These are phyloP conservation scores for Drosophila nr. perissopoda DNA, from an alignment of 2,888 invertebrate species.

Conservation along the genomic window DNA sequence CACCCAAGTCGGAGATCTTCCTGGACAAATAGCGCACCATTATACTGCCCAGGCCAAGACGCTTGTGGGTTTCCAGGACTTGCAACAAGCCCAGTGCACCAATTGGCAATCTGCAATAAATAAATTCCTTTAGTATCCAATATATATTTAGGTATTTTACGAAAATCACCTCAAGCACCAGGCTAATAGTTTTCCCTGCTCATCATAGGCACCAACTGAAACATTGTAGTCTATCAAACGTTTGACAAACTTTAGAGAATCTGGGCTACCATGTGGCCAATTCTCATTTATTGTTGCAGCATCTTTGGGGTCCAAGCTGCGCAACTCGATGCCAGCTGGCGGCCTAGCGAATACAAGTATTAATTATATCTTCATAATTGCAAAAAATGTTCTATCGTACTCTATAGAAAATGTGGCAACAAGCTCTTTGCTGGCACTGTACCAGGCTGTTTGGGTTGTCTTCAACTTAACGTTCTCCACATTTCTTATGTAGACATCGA, in stretches of 20 bases:
- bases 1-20: conserved; percentile 59
- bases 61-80: conserved; percentile 73
- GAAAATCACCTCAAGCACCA: conserved; percentile 78
- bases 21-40: conserved; percentile 73
- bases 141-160: not conserved
- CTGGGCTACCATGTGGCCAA: conserved; percentile 69
- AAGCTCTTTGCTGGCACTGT: conserved; percentile 60
- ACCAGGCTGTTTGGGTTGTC: conserved; percentile 59
- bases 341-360: not conserved
- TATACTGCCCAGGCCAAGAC: conserved; percentile 76
- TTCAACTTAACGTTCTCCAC: conserved; percentile 12
- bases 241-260: conserved; percentile 64
- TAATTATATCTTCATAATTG: not conserved
- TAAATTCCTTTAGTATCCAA: conserved; percentile 63
- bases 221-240: conserved; percentile 66
- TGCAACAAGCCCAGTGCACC: conserved; percentile 81
- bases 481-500: conserved; percentile 51
- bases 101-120: conserved; percentile 60
- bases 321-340: not conserved
- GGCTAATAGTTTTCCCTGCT: conserved; percentile 66
- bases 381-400: conserved; percentile 49
- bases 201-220: conserved; percentile 74
- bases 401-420: conserved; percentile 60
- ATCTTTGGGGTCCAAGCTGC: conserved; percentile 28
- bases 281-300: conserved; percentile 61